phyloP scores from a whole-genome alignment of 2,888 invertebrate genomes.

The Microdon myrmicae region DNA sequence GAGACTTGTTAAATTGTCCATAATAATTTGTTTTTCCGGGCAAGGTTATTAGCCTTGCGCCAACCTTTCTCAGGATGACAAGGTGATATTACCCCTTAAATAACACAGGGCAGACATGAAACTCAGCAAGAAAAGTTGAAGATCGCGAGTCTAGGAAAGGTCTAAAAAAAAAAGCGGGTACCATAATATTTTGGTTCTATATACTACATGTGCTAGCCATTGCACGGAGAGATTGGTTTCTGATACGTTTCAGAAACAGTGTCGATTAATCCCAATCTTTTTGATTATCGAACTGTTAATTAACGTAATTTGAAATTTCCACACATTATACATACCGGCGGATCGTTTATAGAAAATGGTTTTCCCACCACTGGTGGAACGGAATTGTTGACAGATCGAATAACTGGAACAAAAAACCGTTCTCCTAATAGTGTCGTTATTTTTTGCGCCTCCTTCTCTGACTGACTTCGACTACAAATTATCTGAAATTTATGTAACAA shows the following conservation, averaged over 20 bases:
- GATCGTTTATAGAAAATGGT: conserved; percentile 78
- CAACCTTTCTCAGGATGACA: too few species aligned
- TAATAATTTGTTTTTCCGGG: too few species aligned
- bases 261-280: background rate
- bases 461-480: conserved; percentile 78
- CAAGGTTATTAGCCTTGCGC: too few species aligned
- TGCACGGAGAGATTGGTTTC: background rate
- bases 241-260: too few species aligned
- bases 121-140: background rate
- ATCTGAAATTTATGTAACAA: conserved; percentile 69
- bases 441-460: conserved; percentile 67
- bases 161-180: background rate
- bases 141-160: background rate
- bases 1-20: too few species aligned
- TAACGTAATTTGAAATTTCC: background rate
- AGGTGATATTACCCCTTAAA: too few species aligned
- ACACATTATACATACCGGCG: conserved; percentile 70
- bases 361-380: conserved; percentile 80
- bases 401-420: conserved; percentile 87
- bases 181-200: background rate
- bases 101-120: too few species aligned
- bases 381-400: conserved; percentile 81
- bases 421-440: conserved; percentile 77
- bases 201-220: too few species aligned
- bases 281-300: too few species aligned